Conservation (phyloP, 2,797 vertebrate genomes). For the Eospalax fontanierii region DNA sequence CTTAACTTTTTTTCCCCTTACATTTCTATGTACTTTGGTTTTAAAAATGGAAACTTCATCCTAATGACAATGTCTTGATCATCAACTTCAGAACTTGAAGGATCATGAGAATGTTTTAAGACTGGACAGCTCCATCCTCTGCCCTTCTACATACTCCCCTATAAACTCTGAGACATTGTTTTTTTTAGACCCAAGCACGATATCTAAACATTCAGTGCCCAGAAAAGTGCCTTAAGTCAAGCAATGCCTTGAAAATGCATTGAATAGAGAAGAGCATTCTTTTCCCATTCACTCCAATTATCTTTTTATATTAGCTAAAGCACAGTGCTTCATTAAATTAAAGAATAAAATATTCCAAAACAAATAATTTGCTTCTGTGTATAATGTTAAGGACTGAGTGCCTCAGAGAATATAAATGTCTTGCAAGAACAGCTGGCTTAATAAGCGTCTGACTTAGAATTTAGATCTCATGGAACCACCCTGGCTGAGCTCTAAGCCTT, state of each 20-base stretch:
- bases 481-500: not conserved
- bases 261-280: not conserved
- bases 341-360: not conserved
- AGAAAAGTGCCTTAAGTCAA: not conserved
- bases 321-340: not conserved
- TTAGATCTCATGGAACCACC: not conserved
- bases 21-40: not conserved
- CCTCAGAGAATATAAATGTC: not conserved
- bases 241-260: not conserved
- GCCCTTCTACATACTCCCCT: not conserved
- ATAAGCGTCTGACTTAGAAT: not conserved
- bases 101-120: not conserved
- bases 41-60: not conserved
- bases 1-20: not conserved
- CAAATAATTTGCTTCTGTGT: not conserved
- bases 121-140: not conserved
- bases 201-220: not conserved
- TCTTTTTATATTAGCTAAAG: not conserved
- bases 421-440: not conserved
- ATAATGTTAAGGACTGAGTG: not conserved
- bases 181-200: conserved; percentile 10
- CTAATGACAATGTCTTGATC: not conserved
- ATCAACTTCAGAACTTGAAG: not conserved
- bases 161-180: not conserved
- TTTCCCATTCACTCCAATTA: not conserved